phyloP scores from a whole-genome alignment of 2,888 invertebrate species.

The Aphrophora alni region DNA sequence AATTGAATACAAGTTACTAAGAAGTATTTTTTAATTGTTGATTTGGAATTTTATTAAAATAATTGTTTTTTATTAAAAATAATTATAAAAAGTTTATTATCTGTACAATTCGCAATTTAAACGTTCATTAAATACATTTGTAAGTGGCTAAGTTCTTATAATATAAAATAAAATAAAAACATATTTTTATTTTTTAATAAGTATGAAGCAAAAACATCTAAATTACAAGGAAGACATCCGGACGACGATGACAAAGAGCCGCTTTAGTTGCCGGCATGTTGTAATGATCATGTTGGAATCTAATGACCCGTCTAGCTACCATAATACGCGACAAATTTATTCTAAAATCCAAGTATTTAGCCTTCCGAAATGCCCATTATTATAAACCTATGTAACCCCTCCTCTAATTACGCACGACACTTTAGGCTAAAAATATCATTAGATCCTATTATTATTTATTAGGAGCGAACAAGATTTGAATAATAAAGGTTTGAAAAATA shows the following conservation, averaged over 20 bases:
- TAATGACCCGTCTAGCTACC: background rate
- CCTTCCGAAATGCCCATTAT: background rate
- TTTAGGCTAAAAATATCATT: background rate
- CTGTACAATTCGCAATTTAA: no score
- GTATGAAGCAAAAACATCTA: background rate
- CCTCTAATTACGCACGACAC: background rate
- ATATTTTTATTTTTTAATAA: background rate
- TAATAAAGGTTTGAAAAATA: slow-evolving; percentile 26
- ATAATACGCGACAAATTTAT: background rate
- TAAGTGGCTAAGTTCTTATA: no score
- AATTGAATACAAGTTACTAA: no score
- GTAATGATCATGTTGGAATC: background rate
- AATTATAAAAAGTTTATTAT: no score
- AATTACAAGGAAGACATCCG: background rate
- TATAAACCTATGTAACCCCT: background rate
- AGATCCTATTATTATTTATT: slow-evolving; percentile 32
- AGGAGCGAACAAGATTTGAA: slow-evolving; percentile 37
- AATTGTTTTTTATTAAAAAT: no score
- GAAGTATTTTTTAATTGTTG: no score
- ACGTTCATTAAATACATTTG: no score
- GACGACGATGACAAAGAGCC: background rate
- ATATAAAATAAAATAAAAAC: background rate
- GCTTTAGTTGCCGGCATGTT: background rate
- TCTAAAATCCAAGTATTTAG: background rate
- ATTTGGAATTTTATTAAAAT: no score